phyloP scores from a whole-genome alignment of 1,140 invertebrate species.

The Brachionus paranguensis region DNA sequence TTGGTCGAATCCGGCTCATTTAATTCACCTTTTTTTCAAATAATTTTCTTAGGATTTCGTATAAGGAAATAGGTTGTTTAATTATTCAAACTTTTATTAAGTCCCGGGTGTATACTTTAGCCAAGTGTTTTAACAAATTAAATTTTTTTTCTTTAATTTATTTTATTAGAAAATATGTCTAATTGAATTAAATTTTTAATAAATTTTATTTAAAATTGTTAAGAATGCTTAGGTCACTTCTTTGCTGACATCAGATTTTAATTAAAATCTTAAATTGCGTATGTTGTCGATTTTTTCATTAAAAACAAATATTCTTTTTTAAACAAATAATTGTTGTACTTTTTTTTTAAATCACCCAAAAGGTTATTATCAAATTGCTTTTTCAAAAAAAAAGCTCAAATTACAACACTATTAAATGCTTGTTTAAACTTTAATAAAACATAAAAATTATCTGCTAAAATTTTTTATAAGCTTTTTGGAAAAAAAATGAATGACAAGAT shows the following conservation, averaged over 20 bases:
- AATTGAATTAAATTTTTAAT: not conserved
- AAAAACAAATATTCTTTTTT: not conserved
- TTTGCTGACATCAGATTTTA: not conserved
- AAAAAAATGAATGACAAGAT: not conserved
- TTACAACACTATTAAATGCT: not conserved
- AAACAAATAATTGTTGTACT: not conserved
- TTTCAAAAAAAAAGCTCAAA: not conserved
- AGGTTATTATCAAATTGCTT: not conserved
- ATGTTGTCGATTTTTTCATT: not conserved
- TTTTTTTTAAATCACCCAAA: not conserved
- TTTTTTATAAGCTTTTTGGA: not conserved
- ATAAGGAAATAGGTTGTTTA: not conserved
- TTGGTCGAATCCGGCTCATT: not conserved
- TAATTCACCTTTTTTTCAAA: not conserved
- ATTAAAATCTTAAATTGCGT: not conserved
- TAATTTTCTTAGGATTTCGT: not conserved
- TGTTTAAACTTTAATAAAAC: not conserved
- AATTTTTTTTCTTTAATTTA: not conserved
- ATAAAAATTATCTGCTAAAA: not conserved
- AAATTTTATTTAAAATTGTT: not conserved
- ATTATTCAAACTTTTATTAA: not conserved
- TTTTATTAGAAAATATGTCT: not conserved
- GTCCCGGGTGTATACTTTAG: not conserved
- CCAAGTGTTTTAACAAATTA: not conserved
- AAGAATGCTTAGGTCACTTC: not conserved